Percentiles rank a stretch among this genome's conserved stretches.
These are phyloP conservation scores for mouse (Mus musculus) DNA, from an alignment of 2,113 vertebrate species.

Conservation along the genomic window GRCm39 chr10:120875001-120875500, in stretches of 20 bases:
- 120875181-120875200: background rate
- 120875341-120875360: background rate
- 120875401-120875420: background rate
- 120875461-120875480: no score
- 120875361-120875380: background rate
- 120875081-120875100: background rate
- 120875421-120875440: background rate
- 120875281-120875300: rapidly evolving
- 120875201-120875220: background rate
- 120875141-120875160: no score
- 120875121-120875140: background rate
- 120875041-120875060: background rate
- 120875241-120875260: background rate
- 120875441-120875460: background rate
- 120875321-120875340: background rate
- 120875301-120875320: background rate
- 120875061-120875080: conserved; percentile 26
- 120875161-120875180: no score
- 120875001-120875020: conserved; percentile 42
- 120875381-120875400: background rate
- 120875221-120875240: background rate
- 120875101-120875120: background rate
- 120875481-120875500: background rate
- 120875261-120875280: background rate
- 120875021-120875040: background rate